phyloP scores from a whole-genome alignment of 2,888 invertebrate genomes.

The Phengaris arion region DNA sequence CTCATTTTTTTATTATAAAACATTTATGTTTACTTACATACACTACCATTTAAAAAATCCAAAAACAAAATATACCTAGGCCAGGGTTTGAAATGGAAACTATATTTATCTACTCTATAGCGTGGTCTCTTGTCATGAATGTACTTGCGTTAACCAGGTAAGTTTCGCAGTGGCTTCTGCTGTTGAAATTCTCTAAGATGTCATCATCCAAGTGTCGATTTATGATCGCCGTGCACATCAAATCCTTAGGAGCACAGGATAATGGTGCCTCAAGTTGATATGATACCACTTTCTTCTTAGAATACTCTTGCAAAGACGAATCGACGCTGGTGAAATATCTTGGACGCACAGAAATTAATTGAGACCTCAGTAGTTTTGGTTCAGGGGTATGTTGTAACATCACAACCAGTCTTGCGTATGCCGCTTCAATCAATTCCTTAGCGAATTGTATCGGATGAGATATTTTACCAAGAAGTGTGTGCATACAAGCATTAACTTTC shows the following conservation, averaged over 20 bases:
- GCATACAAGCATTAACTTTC: conserved; percentile 43
- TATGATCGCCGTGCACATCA: conserved; percentile 49
- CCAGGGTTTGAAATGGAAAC: too few relatives aligned
- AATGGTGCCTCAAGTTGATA: conserved; percentile 48
- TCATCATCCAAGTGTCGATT: conserved; percentile 49
- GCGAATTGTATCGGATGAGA: conserved; percentile 56
- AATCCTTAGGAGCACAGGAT: conserved; percentile 43
- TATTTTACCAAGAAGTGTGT: conserved; percentile 48
- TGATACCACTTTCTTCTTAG: conserved; percentile 46
- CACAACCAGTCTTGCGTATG: conserved; percentile 44
- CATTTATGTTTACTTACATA: too few relatives aligned
- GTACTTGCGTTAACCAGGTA: conserved; percentile 47
- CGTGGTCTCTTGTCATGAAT: conserved; percentile 40
- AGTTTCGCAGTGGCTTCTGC: conserved; percentile 52
- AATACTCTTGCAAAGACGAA: conserved; percentile 44
- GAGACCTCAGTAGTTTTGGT: conserved; percentile 44
- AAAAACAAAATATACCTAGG: too few relatives aligned
- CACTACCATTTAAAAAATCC: too few relatives aligned
- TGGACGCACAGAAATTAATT: conserved; percentile 45
- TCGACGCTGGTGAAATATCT: conserved; percentile 41
- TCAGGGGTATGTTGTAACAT: conserved; percentile 38
- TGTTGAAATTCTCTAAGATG: conserved; percentile 46
- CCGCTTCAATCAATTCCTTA: conserved; percentile 47
- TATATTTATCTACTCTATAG: not conserved
- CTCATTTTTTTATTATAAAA: too few relatives aligned